Evolutionary conservation across 2,113 vertebrate species (phyloP), one percentile per base, ranked within the genome.

Genomic region (Perca schrenkii): DNA sequence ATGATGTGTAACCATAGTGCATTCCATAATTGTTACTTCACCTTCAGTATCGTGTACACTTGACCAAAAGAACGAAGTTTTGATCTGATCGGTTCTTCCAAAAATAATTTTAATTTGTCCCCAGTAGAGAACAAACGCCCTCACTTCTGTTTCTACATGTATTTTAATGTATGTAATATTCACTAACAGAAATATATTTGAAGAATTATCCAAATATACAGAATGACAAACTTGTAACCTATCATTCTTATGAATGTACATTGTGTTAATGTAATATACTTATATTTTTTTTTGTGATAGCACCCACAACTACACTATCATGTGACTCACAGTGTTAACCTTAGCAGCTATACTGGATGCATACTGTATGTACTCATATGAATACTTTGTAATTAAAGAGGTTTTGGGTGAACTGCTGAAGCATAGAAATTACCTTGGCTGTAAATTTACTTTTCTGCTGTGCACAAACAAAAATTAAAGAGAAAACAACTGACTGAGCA

Each of bases 381-480:
- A 22, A 6, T 15, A 53, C 62, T 70, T 36, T 73, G 56, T 49
- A 28, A 57, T 28, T 16, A 1, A 16, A 47, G 54, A 50, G 19
- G 25, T 82, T 54, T 46, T 1, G 13, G 53, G 36, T 66, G 49
- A 79, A 17, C 12, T 74, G 34, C 61, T 36, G 57, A 34, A 49
- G 74, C 67, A 77, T 56, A 79, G 52, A 79, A 79, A 63, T 36
- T 4, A 72, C 13, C 36, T 67, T 64, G 47, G 70, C 83, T 92
- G 79, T 91, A 83, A 66, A 90, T 85, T 3, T 79, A 52, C 28
- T 60, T 61, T 74, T 75, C 21, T 84, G 88, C 87, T 89, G 88
- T 88, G 86, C 87, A 86, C 80, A 89, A 90, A 89, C 82, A 88
- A 89, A 84, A 47, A 65, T 34, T 1, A 49, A 78, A 83, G 17